phyloP scores from a whole-genome alignment of 2,888 invertebrate genomes.

The Nephrotoma appendiculata region DNA sequence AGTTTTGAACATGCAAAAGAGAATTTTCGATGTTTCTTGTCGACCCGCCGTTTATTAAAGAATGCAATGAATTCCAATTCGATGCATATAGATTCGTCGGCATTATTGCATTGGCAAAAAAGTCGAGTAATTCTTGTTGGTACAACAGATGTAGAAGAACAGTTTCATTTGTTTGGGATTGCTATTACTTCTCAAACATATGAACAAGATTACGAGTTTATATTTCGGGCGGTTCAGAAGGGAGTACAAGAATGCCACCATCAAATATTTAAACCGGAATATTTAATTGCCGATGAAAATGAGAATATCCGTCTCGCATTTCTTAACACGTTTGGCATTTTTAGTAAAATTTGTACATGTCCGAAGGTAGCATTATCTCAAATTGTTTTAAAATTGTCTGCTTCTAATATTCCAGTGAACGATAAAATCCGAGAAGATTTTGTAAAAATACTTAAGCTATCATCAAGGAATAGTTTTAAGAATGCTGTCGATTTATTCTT shows the following conservation, averaged over 20 bases:
- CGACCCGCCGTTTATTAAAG: background rate
- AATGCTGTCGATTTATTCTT: background rate
- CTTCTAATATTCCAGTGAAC: background rate
- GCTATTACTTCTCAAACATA: background rate
- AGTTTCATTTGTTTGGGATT: background rate
- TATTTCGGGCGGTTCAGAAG: background rate
- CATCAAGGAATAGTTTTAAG: background rate
- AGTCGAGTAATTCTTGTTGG: background rate
- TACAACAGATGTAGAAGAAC: background rate
- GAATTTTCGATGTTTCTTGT: background rate
- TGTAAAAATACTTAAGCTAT: background rate
- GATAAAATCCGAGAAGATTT: background rate
- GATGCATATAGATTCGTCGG: constrained; percentile 9
- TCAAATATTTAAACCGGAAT: background rate
- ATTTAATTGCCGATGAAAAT: background rate
- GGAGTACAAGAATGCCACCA: background rate
- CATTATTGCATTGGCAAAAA: background rate
- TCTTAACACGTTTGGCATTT: background rate
- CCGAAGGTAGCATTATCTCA: background rate
- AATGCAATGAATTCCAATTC: background rate
- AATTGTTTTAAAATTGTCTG: background rate
- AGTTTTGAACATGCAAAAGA: background rate
- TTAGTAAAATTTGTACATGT: background rate
- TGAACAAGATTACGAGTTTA: background rate
- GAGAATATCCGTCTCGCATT: background rate